phyloP scores from a whole-genome alignment of 2,113 vertebrate genomes.

The Mesocricetus auratus region DNA sequence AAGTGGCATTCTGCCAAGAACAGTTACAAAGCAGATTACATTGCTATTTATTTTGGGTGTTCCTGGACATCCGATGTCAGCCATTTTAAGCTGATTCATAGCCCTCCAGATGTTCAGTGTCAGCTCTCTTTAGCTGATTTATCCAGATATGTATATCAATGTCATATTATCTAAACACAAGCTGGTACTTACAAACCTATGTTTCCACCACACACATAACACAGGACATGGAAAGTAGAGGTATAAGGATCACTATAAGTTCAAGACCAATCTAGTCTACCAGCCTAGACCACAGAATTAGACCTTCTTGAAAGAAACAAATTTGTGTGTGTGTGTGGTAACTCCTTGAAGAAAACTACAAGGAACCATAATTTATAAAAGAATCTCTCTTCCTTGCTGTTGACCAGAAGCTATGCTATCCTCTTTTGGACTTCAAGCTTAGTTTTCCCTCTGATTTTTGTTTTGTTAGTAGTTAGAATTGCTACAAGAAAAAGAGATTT shows the following conservation, averaged over 20 bases:
- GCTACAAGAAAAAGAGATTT: not conserved
- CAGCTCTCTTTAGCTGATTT: not conserved
- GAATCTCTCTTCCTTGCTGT: not conserved
- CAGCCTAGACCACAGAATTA: not conserved
- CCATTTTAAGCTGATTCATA: not conserved
- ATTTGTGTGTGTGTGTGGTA: no score
- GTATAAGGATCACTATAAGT: not conserved
- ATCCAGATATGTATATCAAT: not conserved
- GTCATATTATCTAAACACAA: not conserved
- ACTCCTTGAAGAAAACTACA: fast-evolving
- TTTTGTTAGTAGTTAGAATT: not conserved
- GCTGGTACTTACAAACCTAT: not conserved
- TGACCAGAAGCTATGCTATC: not conserved
- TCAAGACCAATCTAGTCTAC: not conserved
- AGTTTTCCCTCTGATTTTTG: constrained; percentile 22
- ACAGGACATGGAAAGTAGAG: not conserved
- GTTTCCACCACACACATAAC: not conserved
- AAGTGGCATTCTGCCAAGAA: not conserved
- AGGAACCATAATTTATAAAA: not conserved
- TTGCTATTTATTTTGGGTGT: not conserved
- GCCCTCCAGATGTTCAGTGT: not conserved
- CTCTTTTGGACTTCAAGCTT: not conserved
- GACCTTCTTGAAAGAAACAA: not conserved
- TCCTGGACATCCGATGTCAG: not conserved
- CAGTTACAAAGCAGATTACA: not conserved